phyloP scores from a whole-genome alignment of 2,113 vertebrate genomes.

The Scytalopus superciliaris region DNA sequence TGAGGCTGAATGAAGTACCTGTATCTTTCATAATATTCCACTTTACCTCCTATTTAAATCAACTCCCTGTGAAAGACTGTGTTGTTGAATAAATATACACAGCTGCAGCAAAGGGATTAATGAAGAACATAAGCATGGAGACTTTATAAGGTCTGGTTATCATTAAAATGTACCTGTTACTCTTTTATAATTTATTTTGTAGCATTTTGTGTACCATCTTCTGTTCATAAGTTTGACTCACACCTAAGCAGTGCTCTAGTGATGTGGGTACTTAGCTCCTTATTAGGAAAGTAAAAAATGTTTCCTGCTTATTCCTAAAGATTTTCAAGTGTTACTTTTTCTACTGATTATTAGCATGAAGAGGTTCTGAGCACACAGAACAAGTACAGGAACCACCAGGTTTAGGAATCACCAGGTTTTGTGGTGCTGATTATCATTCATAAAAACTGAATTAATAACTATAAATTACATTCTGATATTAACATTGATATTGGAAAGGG shows the following conservation, averaged over 20 bases:
- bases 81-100: neutral
- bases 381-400: neutral
- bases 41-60: constrained; percentile 3
- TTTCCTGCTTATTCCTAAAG: neutral
- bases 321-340: neutral
- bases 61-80: neutral
- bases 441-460: neutral
- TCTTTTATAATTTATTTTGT: neutral
- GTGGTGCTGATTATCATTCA: neutral
- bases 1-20: neutral
- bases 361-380: neutral
- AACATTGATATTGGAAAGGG: no score
- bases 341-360: neutral
- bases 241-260: neutral
- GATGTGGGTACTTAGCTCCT: neutral
- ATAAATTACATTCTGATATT: neutral
- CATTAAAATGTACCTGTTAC: neutral
- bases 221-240: neutral
- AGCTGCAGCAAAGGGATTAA: neutral
- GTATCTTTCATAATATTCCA: neutral
- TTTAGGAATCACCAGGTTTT: neutral
- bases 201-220: neutral
- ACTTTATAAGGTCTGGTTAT: neutral
- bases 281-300: neutral
- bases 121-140: neutral